phyloP scores from a whole-genome alignment of 2,888 invertebrate species.

The Lampropteryx suffumata region DNA sequence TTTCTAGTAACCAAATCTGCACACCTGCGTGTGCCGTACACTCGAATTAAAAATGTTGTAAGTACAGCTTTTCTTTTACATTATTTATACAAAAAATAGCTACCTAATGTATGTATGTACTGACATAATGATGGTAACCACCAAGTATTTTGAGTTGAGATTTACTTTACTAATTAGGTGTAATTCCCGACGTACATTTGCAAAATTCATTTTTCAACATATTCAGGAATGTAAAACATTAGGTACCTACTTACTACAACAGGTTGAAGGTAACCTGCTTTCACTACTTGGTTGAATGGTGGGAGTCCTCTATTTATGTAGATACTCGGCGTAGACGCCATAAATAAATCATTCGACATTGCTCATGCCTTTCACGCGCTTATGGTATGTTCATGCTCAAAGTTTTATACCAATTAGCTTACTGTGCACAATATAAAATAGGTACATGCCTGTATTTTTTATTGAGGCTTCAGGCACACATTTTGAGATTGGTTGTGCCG shows the following conservation, averaged over 20 bases:
- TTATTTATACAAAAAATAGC: neutral
- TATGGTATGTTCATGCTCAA: conserved; percentile 19
- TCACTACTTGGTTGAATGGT: conserved; percentile 28
- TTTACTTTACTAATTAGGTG: no score
- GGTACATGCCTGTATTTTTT: no score
- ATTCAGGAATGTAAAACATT: neutral
- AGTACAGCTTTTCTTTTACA: conserved; percentile 63
- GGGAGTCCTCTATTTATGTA: conserved; percentile 34
- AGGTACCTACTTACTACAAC: neutral
- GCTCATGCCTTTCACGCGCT: conserved; percentile 31
- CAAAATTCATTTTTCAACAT: no score
- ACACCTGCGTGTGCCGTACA: conserved; percentile 89
- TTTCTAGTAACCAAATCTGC: conserved; percentile 87
- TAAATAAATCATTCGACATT: conserved; percentile 6
- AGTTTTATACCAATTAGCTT: conserved; percentile 18
- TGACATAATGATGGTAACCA: conserved; percentile 20
- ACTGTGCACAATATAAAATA: neutral
- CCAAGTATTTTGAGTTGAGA: no score
- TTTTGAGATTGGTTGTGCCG: conserved; percentile 5
- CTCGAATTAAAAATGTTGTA: conserved; percentile 85
- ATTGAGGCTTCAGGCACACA: neutral
- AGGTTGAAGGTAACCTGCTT: conserved; percentile 17
- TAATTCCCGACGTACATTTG: no score
- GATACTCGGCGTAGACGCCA: conserved; percentile 25
- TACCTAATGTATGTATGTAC: neutral